Conservation (phyloP, 2,888 invertebrate species). For the Leptopilina myrica region DNA sequence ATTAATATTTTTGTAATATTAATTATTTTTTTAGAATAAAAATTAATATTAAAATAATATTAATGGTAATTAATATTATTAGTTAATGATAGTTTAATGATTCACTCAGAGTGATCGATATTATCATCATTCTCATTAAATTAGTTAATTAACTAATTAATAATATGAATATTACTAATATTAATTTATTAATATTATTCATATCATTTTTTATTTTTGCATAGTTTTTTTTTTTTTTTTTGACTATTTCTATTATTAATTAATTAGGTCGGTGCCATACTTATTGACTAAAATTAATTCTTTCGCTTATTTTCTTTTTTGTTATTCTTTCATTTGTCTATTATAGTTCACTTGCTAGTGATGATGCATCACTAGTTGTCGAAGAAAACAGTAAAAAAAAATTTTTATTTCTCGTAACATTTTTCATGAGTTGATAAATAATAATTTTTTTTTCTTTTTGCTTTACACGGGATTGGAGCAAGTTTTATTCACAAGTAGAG, state of each 20-base stretch:
- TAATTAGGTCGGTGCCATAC: conserved; percentile 12
- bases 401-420: not conserved
- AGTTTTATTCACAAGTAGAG: conserved; percentile 38
- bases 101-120: too few species aligned
- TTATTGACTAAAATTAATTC: conserved; percentile 5
- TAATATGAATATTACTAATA: too few species aligned
- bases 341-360: not conserved
- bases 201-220: too few species aligned
- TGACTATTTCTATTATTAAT: not conserved
- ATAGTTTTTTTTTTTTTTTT: too few species aligned
- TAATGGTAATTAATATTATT: too few species aligned
- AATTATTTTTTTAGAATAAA: too few species aligned
- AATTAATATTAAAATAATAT: too few species aligned
- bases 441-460: not conserved
- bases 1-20: too few species aligned
- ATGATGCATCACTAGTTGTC: conserved; percentile 14
- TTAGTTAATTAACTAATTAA: too few species aligned
- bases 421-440: not conserved
- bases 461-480: conserved; percentile 35
- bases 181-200: too few species aligned
- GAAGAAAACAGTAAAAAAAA: not conserved
- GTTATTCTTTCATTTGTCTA: not conserved
- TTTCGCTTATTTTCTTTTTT: not conserved
- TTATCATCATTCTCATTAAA: too few species aligned
- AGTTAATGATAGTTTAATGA: too few species aligned